Evolutionary conservation across 2,797 vertebrate genomes (phyloP), one percentile per base, ranked within the genome.

Genomic region (Sebastes diploproa): DNA sequence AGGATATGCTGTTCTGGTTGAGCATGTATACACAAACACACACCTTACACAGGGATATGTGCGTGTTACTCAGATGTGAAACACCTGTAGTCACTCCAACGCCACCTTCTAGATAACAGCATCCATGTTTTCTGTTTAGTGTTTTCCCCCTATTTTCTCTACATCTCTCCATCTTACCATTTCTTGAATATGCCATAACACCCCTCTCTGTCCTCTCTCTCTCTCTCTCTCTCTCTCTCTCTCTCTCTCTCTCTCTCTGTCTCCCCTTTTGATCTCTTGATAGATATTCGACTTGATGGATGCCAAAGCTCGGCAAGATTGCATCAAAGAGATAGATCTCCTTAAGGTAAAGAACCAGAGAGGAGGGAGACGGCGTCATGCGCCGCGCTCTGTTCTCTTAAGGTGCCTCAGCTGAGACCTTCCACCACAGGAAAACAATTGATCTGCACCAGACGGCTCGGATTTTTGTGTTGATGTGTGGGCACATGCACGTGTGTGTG

Each of bases 241-340:
- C 58, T 65, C 46, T 75, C 77, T 79, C 25, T 32, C 80, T 75
- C 50, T 61, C 81, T 32, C 59, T 65, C 84, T 61, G 78, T 77
- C 84, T 92, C 91, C 22, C 92, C 75, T 92, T 97, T 92, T 94
- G 89, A 96, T 96, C 93, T 95, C 84, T 89, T 96, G 92, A 91
- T 94, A 99, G 98, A 99, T 99, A 98, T 99, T 99, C 96, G 97
- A 99, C 95, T 97, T 99, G 96, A 99, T 99, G 98, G 98, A 99
- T 96, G 98, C 98, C 95, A 99, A 99, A 96, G 98, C 98, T 90
- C 97, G 97, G 95, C 97, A 98, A 95, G 98, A 99, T 95, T 99
- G 98, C 96, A 99, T 99, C 96, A 99, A 99, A 97, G 98, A 99
- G 96, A 99, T 99, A 96, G 98, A 99, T 96, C 98, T 99, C 94